Base-by-base conservation (phyloP, 2,888 invertebrate species). In the Aleiodes testaceus region DNA sequence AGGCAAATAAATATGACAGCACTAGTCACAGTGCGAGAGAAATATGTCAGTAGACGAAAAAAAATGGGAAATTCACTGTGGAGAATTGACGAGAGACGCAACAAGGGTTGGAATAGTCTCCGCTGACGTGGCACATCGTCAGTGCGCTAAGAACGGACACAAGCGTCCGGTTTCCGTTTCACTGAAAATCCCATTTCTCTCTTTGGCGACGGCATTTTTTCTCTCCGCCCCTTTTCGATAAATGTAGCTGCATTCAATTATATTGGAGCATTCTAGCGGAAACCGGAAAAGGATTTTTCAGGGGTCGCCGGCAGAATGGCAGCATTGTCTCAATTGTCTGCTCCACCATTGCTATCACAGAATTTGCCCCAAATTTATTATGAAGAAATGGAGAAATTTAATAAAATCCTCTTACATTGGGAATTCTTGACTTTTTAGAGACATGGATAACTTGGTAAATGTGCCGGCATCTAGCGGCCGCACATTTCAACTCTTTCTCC, bases 111-210 rank as follows among this genome's bases (percentile, higher is more conserved):
- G 73, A 74, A 66, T 66, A 72, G 72, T 68, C 26, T 26, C 55
- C 78, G 85, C 85, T 85, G 86, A 85, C 85, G 85, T 82, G 81
- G 85, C 84, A 80, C 78, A 79, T 81, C 79, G 82, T 81, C 82
- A 79, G 74, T 73, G 72, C 66, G 74, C n/a, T n/a, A n/a, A n/a
- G n/a, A n/a, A 70, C 59, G 26, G 5, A 70, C n/a, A 69, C 67
- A 70, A 77, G 68, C 77, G 76, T 79, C 84, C 83, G 80, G 81
- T 81, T 85, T 85, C 85, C 85, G 85, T 80, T 80, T 76, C 75
- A 77, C 59, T 50, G 76, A 79, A 80, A 83, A 82, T 80, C 78
- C 77, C 79, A 79, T 78, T 74, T 75, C 75, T 75, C 74, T 72
- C 30, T 52, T 45, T 45, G 53, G 59, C 70, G 64, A 69, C 64